A percentile compares a stretch with the other conserved stretches of the same genome.
Conservation (phyloP, 2,888 invertebrate genomes). For the Eretmocerus hayati region DNA sequence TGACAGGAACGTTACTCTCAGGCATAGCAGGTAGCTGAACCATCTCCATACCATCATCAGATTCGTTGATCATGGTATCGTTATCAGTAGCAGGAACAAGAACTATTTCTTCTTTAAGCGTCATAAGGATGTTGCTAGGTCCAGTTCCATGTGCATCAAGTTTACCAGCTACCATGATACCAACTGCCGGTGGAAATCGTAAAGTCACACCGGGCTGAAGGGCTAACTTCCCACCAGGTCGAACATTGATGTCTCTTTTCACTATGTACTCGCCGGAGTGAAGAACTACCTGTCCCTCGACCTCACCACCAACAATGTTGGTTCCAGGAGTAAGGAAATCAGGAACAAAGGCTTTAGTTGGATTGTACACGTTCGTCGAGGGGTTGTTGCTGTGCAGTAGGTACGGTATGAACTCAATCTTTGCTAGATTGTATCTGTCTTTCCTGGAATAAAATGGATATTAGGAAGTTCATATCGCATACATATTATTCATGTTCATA, state of each 20-base stretch:
- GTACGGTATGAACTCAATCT: conserved; percentile 85
- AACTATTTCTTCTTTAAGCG: conserved; percentile 68
- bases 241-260: conserved; percentile 86
- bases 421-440: conserved; percentile 90
- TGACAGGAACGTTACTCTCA: conserved; percentile 62
- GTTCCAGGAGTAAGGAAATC: conserved; percentile 65
- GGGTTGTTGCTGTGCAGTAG: conserved; percentile 84
- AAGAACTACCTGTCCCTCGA: conserved; percentile 81
- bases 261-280: conserved; percentile 84
- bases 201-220: conserved; percentile 84
- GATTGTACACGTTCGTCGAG: conserved; percentile 74
- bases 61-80: conserved; percentile 48
- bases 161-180: conserved; percentile 93
- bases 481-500: too few relatives aligned
- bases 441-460: conserved; percentile 51
- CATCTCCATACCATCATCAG: conserved; percentile 51
- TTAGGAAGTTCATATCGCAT: too few relatives aligned
- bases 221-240: conserved; percentile 86
- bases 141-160: conserved; percentile 74
- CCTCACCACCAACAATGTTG: conserved; percentile 80
- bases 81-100: conserved; percentile 57
- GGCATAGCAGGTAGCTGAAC: conserved; percentile 53
- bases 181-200: conserved; percentile 85
- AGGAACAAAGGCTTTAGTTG: conserved; percentile 70
- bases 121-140: conserved; percentile 73